Conservation (phyloP, 2,888 invertebrate genomes). For the Rhamphomyia laevipes region DNA sequence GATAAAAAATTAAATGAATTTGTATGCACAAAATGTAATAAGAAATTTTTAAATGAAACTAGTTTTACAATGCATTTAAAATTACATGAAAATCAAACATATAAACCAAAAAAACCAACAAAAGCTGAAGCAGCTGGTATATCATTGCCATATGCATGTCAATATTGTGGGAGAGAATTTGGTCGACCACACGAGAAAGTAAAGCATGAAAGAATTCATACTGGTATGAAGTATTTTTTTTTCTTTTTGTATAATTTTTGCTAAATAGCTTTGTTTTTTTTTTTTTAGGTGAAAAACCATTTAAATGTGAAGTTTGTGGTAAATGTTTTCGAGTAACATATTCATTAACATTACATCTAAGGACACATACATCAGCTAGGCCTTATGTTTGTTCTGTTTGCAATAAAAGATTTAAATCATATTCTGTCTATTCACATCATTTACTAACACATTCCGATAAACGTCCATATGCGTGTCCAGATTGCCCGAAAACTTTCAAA, state of each 20-base stretch:
- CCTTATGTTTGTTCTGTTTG: conserved; percentile 65
- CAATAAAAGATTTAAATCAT: conserved; percentile 62
- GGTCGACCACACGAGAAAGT: conserved; percentile 68
- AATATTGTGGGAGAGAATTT: conserved; percentile 60
- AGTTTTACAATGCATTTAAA: conserved; percentile 63
- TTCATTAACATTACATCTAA: conserved; percentile 65
- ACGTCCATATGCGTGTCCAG: conserved; percentile 63
- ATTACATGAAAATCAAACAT: conserved; percentile 42
- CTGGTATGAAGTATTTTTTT: conserved; percentile 37
- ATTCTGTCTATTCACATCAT: conserved; percentile 69
- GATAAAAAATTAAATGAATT: conserved; percentile 42
- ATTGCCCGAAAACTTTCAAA: conserved; percentile 68
- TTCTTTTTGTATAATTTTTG: background rate
- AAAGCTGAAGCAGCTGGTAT: conserved; percentile 14
- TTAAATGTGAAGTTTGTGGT: conserved; percentile 66
- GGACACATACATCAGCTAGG: conserved; percentile 65
- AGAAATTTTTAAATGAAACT: conserved; percentile 56
- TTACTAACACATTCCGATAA: conserved; percentile 61
- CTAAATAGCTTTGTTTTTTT: conserved; percentile 1
- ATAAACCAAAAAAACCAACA: conserved; percentile 10
- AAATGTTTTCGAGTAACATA: conserved; percentile 70
- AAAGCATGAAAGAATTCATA: conserved; percentile 74
- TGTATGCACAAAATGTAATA: conserved; percentile 58
- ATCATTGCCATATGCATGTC: conserved; percentile 51
- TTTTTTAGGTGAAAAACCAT: conserved; percentile 55